Conservation (phyloP, 1,140 invertebrate genomes). For the Macrobrachium rosenbergii region DNA sequence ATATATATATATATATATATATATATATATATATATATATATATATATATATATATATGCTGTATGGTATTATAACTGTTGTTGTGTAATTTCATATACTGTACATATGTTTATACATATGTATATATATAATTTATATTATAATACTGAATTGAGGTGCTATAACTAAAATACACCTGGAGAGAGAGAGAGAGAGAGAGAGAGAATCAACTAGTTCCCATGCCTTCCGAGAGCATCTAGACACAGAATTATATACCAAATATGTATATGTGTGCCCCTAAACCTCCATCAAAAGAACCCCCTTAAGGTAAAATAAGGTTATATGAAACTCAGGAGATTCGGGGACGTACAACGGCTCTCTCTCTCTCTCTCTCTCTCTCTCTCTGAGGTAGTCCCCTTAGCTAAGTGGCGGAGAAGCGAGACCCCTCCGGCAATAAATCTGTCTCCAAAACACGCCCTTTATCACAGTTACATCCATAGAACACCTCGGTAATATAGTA, state of each 20-base stretch:
- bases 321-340: too few relatives aligned
- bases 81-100: too few relatives aligned
- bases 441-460: slow-evolving; percentile 38
- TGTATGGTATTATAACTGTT: too few relatives aligned
- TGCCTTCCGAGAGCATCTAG: background rate
- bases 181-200: background rate
- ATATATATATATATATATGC: background rate
- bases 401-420: background rate
- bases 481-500: slow-evolving; percentile 45
- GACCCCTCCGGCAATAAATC: slow-evolving; percentile 33
- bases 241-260: too few relatives aligned
- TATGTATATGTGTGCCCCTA: too few relatives aligned
- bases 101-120: background rate
- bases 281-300: too few relatives aligned
- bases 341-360: background rate
- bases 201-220: background rate
- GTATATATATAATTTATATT: too few relatives aligned
- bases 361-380: slow-evolving; percentile 3
- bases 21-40: slow-evolving; percentile 1
- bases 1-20: slow-evolving; percentile 22
- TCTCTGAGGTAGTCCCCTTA: background rate
- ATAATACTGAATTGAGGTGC: too few relatives aligned
- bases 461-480: slow-evolving; percentile 56
- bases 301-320: too few relatives aligned
- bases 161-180: background rate